phyloP scores from a whole-genome alignment of 2,888 invertebrate genomes.

The Graphium colonna region DNA sequence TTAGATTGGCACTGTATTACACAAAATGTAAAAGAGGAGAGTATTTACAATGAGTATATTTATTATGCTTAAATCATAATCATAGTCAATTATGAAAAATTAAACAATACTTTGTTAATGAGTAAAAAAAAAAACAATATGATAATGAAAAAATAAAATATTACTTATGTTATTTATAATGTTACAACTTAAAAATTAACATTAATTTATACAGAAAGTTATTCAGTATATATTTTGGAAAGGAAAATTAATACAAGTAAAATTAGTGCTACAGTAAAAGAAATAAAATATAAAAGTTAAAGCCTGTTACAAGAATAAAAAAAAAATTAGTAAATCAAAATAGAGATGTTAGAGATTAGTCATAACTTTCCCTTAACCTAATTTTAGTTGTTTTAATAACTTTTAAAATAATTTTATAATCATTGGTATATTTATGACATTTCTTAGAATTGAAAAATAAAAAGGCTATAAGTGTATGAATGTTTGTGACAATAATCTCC shows the following conservation, averaged over 20 bases:
- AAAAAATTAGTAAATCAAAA: background rate
- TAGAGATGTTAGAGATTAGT: background rate
- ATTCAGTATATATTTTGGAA: background rate
- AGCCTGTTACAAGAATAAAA: background rate
- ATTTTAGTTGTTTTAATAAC: background rate
- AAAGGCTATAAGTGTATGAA: no score
- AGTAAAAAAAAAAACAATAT: background rate
- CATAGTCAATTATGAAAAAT: background rate
- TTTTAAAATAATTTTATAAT: background rate
- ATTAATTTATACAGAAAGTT: background rate
- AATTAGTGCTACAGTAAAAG: background rate
- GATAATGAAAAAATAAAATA: background rate
- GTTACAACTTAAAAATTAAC: background rate
- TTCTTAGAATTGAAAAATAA: no score
- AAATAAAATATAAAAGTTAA: background rate
- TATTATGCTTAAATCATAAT: background rate
- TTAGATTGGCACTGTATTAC: constrained; percentile 23
- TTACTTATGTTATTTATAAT: background rate
- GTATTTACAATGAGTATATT: constrained; percentile 19
- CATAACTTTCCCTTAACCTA: background rate
- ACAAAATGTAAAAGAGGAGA: background rate
- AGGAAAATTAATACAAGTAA: background rate
- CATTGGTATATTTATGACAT: no score
- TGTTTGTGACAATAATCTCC: background rate
- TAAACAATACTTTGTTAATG: background rate